Base-by-base conservation (phyloP, 2,113 vertebrate species). In the Microcebus murinus region DNA sequence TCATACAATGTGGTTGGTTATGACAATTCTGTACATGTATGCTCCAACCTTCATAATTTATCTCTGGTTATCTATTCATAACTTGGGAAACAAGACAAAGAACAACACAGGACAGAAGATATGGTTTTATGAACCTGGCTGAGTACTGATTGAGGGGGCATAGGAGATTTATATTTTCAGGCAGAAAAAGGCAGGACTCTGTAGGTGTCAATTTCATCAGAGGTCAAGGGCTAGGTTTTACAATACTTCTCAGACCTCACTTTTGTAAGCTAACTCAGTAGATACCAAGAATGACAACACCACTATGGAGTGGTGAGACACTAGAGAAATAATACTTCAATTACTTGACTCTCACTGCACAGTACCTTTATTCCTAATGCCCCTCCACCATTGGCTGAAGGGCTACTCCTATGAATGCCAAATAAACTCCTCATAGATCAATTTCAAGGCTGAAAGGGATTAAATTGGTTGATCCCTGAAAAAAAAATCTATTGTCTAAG, bases 401-500 rank as follows among this genome's bases (percentile, higher is more conserved):
- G 29, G 20, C 3, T 65, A 71, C 23, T 79, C 27, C 7, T 45
- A 52, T 48, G 89, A 55, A 63, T 90, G 74, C 4, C 13, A 31
- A 90, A 25, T 70, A 71, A 50, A 86, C 1, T 89, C 57, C 13
- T 81, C 39, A 67, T 90, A 36, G 7, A 20, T 59, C 27, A 71
- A 79, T 86, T 92, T 92, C 29, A 77, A 87, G 11, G 70, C 27
- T 63, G 15, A 71, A 81, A 88, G 96, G 76, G 90, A 80, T 92
- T 95, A 97, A 77, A 84, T 90, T 98, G 95, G 67, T 70, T 98
- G 31, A 87, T 95, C 81, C 97, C 74, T 97, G 85, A 68, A 98
- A 98, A 98, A 98, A 96, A 97, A 94, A 95, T 87, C 42, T 85
- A 18, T 95, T 98, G 90, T 96, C 92, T 97, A 97, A 86, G 36